Percentiles rank a stretch among this genome's conserved stretches.
Conservation (phyloP, 2,888 invertebrate genomes). For the Nebria brevicollis region DNA sequence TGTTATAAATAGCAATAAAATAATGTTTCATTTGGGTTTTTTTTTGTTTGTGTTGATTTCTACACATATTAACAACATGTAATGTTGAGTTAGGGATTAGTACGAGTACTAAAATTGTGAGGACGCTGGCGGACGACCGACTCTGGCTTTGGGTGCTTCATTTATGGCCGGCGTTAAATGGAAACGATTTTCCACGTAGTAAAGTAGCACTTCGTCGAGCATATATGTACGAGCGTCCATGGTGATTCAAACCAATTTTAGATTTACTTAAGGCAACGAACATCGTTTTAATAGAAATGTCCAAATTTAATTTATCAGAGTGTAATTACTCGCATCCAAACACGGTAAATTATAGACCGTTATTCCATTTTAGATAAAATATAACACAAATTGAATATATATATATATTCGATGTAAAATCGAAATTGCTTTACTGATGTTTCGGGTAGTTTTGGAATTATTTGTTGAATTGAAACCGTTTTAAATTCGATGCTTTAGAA, state of each 20-base stretch:
- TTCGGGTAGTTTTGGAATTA: neutral
- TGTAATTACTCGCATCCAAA: neutral
- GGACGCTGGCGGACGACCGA: neutral
- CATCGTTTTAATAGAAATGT: constrained; percentile 19
- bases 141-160: neutral
- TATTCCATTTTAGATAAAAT: neutral
- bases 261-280: neutral
- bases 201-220: constrained; percentile 11
- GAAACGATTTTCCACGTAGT: constrained; percentile 10
- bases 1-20: too few species aligned
- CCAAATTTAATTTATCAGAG: constrained; percentile 12
- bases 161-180: constrained; percentile 6
- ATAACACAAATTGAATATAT: neutral
- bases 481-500: neutral
- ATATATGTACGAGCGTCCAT: neutral
- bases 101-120: neutral
- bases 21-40: too few species aligned
- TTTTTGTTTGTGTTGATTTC: too few species aligned
- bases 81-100: neutral
- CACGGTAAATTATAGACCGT: neutral
- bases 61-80: too few species aligned
- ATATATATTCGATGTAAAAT: neutral
- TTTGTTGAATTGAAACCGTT: neutral
- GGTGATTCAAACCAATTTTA: constrained; percentile 12
- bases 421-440: neutral